Percentiles rank a stretch among this genome's conserved stretches.
These are phyloP conservation scores for Cyanoderma ruficeps DNA, from an alignment of 2,113 vertebrate genomes.

Conservation along the genomic window DNA sequence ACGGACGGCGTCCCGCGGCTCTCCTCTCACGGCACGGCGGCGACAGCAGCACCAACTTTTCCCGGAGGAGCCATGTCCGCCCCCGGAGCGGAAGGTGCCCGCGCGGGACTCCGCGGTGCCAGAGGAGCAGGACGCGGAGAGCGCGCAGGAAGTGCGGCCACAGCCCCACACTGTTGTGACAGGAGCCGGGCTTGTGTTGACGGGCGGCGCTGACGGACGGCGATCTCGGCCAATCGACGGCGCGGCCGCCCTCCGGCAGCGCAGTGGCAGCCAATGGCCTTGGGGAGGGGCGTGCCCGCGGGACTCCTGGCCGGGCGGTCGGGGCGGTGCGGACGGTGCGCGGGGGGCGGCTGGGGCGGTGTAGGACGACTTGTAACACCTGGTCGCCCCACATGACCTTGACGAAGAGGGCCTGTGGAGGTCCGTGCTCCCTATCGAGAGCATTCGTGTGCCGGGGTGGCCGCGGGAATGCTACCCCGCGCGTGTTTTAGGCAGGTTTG, in stretches of 20 bases:
- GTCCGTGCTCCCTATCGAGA: rapidly evolving
- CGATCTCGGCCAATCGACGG: constrained; percentile 20
- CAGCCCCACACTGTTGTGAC: constrained; percentile 56
- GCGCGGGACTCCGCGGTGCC: background rate
- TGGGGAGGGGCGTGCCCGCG: constrained; percentile 45
- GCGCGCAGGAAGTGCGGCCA: constrained; percentile 31
- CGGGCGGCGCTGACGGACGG: constrained; percentile 66
- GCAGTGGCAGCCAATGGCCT: constrained; percentile 45
- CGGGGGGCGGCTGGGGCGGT: background rate
- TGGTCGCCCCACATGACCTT: rapidly evolving
- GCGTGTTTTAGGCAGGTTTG: too few relatives aligned
- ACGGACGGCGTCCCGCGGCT: background rate
- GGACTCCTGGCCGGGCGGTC: constrained; percentile 22
- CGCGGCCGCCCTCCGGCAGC: background rate
- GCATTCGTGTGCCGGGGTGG: rapidly evolving
- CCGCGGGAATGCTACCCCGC: background rate
- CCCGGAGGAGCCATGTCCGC: constrained; percentile 9
- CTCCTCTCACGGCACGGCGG: constrained; percentile 33
- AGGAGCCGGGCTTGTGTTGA: constrained; percentile 69
- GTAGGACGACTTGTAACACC: rapidly evolving
- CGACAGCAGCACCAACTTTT: background rate
- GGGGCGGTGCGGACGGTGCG: background rate
- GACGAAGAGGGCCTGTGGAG: rapidly evolving
- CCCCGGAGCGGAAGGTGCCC: background rate
- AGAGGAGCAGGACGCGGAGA: background rate